These are phyloP conservation scores for Aphidius ervi DNA, from an alignment of 1,140 invertebrate species.

Conservation along the genomic window DNA sequence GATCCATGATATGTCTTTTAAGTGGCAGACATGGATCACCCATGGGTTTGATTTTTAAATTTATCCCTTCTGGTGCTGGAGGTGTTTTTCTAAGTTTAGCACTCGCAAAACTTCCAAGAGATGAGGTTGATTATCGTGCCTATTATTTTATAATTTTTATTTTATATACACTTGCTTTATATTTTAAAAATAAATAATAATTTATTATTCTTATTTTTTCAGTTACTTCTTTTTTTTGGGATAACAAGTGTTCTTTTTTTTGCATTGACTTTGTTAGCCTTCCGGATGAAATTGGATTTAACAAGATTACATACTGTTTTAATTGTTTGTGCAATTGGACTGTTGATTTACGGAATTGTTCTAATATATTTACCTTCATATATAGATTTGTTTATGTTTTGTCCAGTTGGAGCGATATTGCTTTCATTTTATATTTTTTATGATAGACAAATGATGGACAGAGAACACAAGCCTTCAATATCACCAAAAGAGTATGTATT, in stretches of 20 bases:
- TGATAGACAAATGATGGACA: conserved; percentile 92
- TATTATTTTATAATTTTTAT: not conserved
- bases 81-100: no score
- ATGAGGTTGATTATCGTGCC: not conserved
- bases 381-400: conserved; percentile 70
- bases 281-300: conserved; percentile 93
- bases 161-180: not conserved
- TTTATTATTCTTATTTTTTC: conserved; percentile 26
- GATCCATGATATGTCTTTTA: no score
- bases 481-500: conserved; percentile 90
- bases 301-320: conserved; percentile 77
- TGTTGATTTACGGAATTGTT: conserved; percentile 82
- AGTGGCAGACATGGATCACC: no score
- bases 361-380: conserved; percentile 64
- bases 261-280: conserved; percentile 83
- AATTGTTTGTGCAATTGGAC: conserved; percentile 71
- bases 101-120: no score
- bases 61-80: no score
- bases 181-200: not conserved
- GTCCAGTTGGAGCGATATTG: conserved; percentile 72
- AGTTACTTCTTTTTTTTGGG: conserved; percentile 78
- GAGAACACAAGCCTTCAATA: conserved; percentile 83
- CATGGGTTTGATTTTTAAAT: no score
- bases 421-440: conserved; percentile 85
- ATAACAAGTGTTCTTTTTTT: conserved; percentile 78